These are phyloP conservation scores for Tamandua tetradactyla DNA, from an alignment of 2,797 vertebrate genomes.

Conservation along the genomic window DNA sequence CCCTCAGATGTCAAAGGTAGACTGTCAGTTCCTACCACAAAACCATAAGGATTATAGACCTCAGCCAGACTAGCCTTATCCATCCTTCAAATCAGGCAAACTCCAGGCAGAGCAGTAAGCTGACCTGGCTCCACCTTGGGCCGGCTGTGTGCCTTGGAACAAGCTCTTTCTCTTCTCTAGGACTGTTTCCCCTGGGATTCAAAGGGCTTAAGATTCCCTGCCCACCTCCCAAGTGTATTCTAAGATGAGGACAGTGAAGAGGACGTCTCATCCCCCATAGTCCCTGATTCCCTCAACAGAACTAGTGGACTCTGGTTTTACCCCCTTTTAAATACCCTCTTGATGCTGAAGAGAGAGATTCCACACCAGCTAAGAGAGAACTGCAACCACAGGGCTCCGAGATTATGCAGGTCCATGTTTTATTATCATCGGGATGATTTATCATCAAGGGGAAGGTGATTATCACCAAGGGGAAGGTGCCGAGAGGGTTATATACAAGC, in stretches of 20 bases:
- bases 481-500: slow-evolving; percentile 54
- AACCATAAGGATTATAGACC: background rate
- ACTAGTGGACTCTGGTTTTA: background rate
- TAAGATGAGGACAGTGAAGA: background rate
- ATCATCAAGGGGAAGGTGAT: slow-evolving; percentile 34
- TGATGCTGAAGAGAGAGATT: background rate
- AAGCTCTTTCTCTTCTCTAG: background rate
- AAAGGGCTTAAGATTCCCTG: background rate
- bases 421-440: slow-evolving; percentile 54
- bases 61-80: background rate
- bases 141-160: background rate
- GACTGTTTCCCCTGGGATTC: background rate
- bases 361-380: slow-evolving; percentile 20
- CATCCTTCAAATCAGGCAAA: background rate
- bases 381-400: background rate
- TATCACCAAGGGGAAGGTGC: slow-evolving; percentile 35
- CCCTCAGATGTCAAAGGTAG: background rate
- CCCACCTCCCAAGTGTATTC: background rate
- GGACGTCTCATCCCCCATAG: background rate
- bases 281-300: background rate
- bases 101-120: background rate
- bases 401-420: slow-evolving; percentile 55
- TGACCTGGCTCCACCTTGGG: background rate
- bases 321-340: background rate
- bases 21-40: background rate